A percentile compares a stretch with the other conserved stretches of the same genome.
Evolutionary conservation across 2,113 vertebrate species (phyloP).

Genomic region (Anguilla japonica): DNA sequence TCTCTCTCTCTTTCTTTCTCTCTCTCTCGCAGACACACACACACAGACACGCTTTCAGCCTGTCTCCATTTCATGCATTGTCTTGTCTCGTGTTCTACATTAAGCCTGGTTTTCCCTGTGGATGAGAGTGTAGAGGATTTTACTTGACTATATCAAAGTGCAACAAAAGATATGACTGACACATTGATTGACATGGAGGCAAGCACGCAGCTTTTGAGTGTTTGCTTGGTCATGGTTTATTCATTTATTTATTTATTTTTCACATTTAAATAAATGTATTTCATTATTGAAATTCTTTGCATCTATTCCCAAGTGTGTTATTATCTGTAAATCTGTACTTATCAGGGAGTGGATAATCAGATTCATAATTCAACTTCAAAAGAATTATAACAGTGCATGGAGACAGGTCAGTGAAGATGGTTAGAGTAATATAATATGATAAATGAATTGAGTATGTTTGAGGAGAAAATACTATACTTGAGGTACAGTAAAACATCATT

Average conservation of each 20-base stretch:
- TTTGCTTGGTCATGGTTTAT: background rate
- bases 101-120: slow-evolving; percentile 2
- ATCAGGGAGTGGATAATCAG: background rate
- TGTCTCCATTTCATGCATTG: background rate
- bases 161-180: background rate
- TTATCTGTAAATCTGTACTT: background rate
- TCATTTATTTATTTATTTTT: background rate
- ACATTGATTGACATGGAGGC: background rate
- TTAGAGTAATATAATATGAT: background rate
- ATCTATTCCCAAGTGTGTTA: background rate
- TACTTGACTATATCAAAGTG: background rate
- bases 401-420: background rate
- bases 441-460: background rate
- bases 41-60: background rate
- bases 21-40: background rate
- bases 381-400: background rate
- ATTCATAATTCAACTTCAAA: background rate
- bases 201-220: background rate
- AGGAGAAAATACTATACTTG: background rate
- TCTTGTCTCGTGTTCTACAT: background rate
- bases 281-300: background rate
- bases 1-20: background rate
- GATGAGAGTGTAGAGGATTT: background rate
- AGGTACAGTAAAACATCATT: background rate
- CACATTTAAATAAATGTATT: too few species aligned